Base-by-base conservation (phyloP, 2,888 invertebrate species). In the Hofmannophila pseudospretella region DNA sequence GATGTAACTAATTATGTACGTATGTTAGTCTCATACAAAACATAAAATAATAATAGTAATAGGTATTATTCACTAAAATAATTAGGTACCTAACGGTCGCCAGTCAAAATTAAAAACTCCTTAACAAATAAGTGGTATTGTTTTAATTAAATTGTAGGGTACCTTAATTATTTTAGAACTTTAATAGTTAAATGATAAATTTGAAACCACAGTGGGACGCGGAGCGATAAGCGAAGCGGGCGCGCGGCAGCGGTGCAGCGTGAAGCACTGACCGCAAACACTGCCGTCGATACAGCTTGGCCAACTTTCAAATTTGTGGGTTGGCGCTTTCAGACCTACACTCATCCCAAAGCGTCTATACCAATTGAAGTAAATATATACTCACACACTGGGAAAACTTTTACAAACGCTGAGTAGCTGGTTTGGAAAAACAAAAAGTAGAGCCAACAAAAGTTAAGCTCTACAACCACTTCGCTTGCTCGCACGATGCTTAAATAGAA, bases 231-330 rank as follows among this genome's bases (percentile, higher is more conserved):
- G 58, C 58, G 49, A 49, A 55, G 58, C 50, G 55, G 50, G 34
- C 12, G 11, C 31, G 45, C 14, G 43, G 58, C 50, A 54, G 50
- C 34, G 14, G 27, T n/a, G 20, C 34, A 26, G 29, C 27, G 19
- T n/a, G 9, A 30, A 44, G 57, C 49, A 23, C 42, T 40, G 43
- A 64, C 78, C 73, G 45, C 77, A 71, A 62, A 62, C 63, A 52
- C 57, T 56, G 58, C 62, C 54, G 67, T 58, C 68, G 63, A 69
- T 74, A 68, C 65, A 72, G 75, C 70, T 80, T 81, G 80, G 80
- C 79, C 63, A 77, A 76, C 70, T 77, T 72, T 81, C 80, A 80
- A 81, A 76, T 73, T 70, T 81, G 80, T 69, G 80, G 78, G 75
- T 80, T 81, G 80, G 80, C 16, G 16, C 75, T 71, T 68, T 67